These are phyloP conservation scores for Lipophrys pholis DNA, from an alignment of 2,113 vertebrate genomes.

Conservation along the genomic window DNA sequence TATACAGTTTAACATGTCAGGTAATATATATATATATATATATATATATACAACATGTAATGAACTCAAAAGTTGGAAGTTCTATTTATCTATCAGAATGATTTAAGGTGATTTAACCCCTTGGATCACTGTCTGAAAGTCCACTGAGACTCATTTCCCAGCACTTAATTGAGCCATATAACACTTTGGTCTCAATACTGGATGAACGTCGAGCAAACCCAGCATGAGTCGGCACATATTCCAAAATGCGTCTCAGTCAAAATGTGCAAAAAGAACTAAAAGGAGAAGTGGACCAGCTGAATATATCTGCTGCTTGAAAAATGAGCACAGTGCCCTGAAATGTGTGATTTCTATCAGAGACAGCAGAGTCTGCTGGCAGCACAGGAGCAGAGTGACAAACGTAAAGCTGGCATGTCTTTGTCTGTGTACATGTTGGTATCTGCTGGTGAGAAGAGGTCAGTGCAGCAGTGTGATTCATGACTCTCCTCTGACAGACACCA, in stretches of 20 bases:
- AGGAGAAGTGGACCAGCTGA: constrained; percentile 10
- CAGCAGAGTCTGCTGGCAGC: constrained; percentile 9
- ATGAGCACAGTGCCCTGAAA: not conserved
- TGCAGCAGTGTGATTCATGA: constrained; percentile 10
- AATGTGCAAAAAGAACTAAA: not conserved
- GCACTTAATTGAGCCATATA: constrained; percentile 6
- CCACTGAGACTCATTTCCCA: constrained; percentile 4
- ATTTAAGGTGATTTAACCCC: not conserved
- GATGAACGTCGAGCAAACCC: constrained; percentile 8
- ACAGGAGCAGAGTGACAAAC: not conserved
- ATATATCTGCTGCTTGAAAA: not conserved
- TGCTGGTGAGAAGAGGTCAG: constrained; percentile 19
- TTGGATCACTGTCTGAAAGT: not conserved
- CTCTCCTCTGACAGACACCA: constrained; percentile 12
- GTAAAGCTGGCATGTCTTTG: not conserved
- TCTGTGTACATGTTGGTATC: not conserved
- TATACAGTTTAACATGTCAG: not conserved
- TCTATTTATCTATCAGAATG: constrained; percentile 4
- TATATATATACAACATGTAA: constrained; percentile 18
- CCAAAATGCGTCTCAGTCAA: not conserved
- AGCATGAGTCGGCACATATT: constrained; percentile 2
- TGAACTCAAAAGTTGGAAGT: not conserved
- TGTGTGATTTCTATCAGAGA: constrained; percentile 10
- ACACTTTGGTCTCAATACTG: constrained; percentile 20
- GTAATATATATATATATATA: constrained; percentile 14